Conservation (phyloP, 2,888 invertebrate species). For the Tetrapedia diversipes region DNA sequence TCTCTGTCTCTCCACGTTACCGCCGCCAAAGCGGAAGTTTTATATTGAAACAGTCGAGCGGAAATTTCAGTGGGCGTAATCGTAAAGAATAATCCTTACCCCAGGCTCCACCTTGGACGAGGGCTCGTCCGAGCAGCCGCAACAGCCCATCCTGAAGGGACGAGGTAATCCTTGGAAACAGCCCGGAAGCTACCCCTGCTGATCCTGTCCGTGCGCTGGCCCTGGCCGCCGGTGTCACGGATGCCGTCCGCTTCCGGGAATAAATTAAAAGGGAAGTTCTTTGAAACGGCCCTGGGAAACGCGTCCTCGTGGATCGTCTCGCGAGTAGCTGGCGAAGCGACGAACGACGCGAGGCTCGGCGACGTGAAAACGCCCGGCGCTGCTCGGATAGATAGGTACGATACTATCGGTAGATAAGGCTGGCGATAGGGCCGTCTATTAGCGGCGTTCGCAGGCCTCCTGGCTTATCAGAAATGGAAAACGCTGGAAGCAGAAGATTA, state of each 20-base stretch:
- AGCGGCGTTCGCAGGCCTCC: too few relatives aligned
- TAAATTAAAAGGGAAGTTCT: conserved; percentile 49
- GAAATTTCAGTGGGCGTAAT: conserved; percentile 25
- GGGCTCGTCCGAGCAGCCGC: conserved; percentile 76
- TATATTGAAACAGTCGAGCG: conserved; percentile 29
- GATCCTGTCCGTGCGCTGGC: conserved; percentile 40
- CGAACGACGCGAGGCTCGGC: background rate
- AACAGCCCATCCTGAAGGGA: conserved; percentile 74
- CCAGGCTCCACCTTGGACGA: conserved; percentile 75
- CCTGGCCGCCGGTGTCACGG: conserved; percentile 42
- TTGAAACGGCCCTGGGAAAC: conserved; percentile 5
- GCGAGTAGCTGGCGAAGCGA: background rate
- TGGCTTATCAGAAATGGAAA: too few relatives aligned
- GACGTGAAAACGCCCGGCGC: too few relatives aligned
- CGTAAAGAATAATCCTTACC: conserved; percentile 68
- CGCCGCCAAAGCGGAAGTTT: conserved; percentile 7
- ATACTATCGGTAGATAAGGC: background rate
- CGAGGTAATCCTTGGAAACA: conserved; percentile 39
- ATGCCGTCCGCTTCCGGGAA: conserved; percentile 56
- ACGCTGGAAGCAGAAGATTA: too few relatives aligned
- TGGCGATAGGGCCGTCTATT: background rate
- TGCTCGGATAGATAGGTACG: too few relatives aligned
- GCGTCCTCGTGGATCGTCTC: background rate
- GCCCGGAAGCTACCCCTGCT: conserved; percentile 39
- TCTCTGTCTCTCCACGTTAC: too few relatives aligned